Evolutionary conservation across 1,140 invertebrate species (phyloP).

Genomic region (Dendroctonus valens): DNA sequence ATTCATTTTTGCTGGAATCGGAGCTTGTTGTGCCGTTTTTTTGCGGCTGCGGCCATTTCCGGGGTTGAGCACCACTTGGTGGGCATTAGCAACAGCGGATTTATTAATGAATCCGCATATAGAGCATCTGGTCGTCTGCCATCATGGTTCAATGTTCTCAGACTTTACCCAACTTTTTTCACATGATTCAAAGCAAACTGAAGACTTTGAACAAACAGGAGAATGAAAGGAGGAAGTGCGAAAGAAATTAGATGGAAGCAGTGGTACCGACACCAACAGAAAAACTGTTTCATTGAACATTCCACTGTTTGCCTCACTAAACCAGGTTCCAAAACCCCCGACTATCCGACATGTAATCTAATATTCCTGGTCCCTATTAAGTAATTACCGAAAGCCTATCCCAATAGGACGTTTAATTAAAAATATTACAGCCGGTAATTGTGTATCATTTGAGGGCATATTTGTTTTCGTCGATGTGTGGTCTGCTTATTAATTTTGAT

Average conservation of each 20-base stretch:
- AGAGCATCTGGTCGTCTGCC: no score
- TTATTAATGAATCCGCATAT: neutral
- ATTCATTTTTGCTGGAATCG: neutral
- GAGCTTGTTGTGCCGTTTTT: neutral
- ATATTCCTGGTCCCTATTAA: constrained; percentile 10
- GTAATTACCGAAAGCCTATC: constrained; percentile 8
- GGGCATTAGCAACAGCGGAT: neutral
- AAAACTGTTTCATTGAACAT: no score
- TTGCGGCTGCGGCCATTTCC: constrained; percentile 7
- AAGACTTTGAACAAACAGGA: no score
- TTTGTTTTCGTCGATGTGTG: constrained; percentile 17
- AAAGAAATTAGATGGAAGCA: no score
- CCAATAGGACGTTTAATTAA: constrained; percentile 15
- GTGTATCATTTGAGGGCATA: constrained; percentile 11
- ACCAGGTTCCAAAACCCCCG: no score
- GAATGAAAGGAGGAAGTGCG: no score
- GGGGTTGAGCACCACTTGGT: constrained; percentile 11
- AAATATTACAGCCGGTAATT: constrained; percentile 17
- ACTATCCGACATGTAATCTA: constrained; percentile 5
- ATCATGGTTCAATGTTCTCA: no score
- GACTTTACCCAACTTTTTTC: no score
- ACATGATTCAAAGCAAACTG: no score
- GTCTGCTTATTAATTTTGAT: constrained; percentile 19
- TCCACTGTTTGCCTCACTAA: no score
- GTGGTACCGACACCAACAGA: no score